Evolutionary conservation across 2,888 invertebrate species (phyloP), one percentile per base, ranked within the genome.

Genomic region (Bursaphelenchus okinawaensis): DNA sequence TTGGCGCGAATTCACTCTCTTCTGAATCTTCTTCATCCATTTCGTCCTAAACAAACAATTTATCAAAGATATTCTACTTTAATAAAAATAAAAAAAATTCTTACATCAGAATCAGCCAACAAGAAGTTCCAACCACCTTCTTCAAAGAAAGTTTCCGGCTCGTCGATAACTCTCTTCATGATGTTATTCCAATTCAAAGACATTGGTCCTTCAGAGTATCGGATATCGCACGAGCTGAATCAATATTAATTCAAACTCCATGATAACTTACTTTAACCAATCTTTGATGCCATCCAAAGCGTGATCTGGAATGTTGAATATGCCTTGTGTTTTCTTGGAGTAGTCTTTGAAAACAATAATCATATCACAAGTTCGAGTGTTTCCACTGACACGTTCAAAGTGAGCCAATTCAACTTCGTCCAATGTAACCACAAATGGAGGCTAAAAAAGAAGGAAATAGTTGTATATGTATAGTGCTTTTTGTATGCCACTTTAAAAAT

Each of bases 331-430:
- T 84, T 95, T 95, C 79, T 90, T 89, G 58, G 88, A 87, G 84
- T 99, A 99, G 84, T 98, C 96, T 85, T 98, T 99, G 84, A 96
- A 98, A 58, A 99, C 92, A 83, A 98, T 96, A 70, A 98, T 92
- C 93, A 98, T 96, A 84, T 99, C 98, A 84, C 99, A 99, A 86
- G 96, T 98, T 85, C 96, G 93, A 77, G 99, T 86, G 82, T 95
- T 94, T 84, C 98, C 96, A 84, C 93, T 93, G 16, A 99, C 96
- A 84, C 98, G 88, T 85, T 99, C 98, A 85, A 99, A 99, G 84
- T 99, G 96, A 0, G 99, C 93, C 75, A 98, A 84, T 83, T 99
- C 96, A 0, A 95, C 91, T 83, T 96, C 95, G 84, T 96, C 96
- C 23, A 99, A 86, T 0, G 96, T 92, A 67, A 96, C 92, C 19